A percentile compares a stretch with the other conserved stretches of the same genome.
These are phyloP conservation scores for Porites evermanni DNA, from an alignment of 92 coral and sea anemone genomes.

Conservation along the genomic window DNA sequence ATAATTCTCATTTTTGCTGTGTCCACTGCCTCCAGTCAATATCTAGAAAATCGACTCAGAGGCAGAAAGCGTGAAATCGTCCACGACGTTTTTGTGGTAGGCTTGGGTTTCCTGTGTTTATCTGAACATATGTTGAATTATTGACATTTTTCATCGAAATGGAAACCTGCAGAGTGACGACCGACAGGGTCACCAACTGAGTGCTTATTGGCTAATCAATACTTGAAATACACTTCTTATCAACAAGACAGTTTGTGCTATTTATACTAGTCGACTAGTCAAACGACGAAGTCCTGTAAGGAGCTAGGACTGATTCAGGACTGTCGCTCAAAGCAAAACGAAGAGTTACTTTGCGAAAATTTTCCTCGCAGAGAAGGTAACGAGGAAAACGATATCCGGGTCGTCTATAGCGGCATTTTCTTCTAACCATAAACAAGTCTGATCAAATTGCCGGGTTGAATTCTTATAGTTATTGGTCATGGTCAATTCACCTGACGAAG, in stretches of 20 bases:
- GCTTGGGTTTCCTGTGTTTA: not conserved
- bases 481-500: conserved; percentile 23
- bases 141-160: conserved; percentile 17
- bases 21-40: no score
- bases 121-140: conserved; percentile 2
- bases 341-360: not conserved
- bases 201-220: conserved; percentile 17
- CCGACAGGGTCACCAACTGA: not conserved
- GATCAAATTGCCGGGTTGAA: not conserved
- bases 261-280: not conserved
- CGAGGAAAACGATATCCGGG: not conserved
- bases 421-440: not conserved
- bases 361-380: not conserved
- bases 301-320: not conserved
- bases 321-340: not conserved
- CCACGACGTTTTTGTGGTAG: no score
- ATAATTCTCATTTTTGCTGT: no score
- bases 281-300: no score
- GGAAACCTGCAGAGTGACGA: conserved; percentile 13
- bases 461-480: not conserved
- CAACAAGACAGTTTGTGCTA: not conserved
- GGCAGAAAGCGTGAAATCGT: no score
- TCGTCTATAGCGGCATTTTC: not conserved
- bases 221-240: conserved; percentile 29
- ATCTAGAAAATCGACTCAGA: no score